These are phyloP conservation scores for Erythrolamprus reginae DNA, from an alignment of 2,113 vertebrate genomes.

Conservation along the genomic window DNA sequence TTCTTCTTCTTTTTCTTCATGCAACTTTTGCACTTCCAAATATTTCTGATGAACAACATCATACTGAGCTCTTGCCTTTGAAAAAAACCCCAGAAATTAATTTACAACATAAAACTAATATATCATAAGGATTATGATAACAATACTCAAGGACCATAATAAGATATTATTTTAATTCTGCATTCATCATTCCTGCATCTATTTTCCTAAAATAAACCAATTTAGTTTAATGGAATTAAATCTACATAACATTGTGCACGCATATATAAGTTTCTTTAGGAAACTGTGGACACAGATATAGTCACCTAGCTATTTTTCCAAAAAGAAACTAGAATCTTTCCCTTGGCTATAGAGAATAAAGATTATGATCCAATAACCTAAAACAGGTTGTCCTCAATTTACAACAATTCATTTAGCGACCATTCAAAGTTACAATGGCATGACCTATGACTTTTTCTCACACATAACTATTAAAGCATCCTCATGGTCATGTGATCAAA, in stretches of 20 bases:
- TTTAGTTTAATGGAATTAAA: neutral
- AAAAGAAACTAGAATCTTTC: too few species aligned
- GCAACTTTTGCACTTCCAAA: slow-evolving; percentile 26
- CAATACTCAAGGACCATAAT: neutral
- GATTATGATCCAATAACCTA: too few species aligned
- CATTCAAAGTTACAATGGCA: too few species aligned
- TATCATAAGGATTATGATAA: neutral
- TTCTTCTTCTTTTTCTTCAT: slow-evolving; percentile 40
- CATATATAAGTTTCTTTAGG: too few species aligned
- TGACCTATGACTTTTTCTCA: too few species aligned
- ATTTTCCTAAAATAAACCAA: neutral
- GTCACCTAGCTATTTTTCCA: too few species aligned
- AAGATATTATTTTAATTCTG: neutral
- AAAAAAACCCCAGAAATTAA: slow-evolving; percentile 19
- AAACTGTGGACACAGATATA: too few species aligned
- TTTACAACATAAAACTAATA: neutral
- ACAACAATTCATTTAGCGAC: too few species aligned
- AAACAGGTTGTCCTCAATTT: too few species aligned
- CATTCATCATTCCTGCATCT: neutral
- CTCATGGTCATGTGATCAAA: too few species aligned
- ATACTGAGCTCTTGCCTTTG: slow-evolving; percentile 48
- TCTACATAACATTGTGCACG: neutral
- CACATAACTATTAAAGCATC: too few species aligned
- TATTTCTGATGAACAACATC: slow-evolving; percentile 44
- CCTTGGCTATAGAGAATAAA: too few species aligned